These are phyloP conservation scores for Cyphomyrus plagiostoma DNA, from an alignment of 2,113 vertebrate species.

Conservation along the genomic window DNA sequence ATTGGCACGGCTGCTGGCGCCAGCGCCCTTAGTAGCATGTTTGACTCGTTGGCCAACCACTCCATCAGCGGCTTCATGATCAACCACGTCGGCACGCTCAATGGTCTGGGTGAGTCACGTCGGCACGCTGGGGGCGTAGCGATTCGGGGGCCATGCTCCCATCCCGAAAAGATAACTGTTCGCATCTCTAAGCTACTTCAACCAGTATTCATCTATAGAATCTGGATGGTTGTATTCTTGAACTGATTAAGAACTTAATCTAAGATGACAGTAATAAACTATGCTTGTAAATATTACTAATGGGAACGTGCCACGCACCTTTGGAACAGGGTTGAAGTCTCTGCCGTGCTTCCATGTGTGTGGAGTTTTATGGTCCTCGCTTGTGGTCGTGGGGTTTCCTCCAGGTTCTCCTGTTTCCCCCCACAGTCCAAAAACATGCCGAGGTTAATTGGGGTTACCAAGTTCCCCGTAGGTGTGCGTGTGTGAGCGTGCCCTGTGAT, in stretches of 20 bases:
- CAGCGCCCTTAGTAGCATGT: constrained; percentile 95
- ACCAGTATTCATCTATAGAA: neutral
- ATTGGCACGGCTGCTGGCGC: constrained; percentile 89
- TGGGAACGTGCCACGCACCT: neutral
- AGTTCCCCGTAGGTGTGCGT: neutral
- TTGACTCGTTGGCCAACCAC: constrained; percentile 93
- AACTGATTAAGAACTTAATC: neutral
- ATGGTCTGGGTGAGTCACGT: constrained; percentile 76
- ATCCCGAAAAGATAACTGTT: neutral
- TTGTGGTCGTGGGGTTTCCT: neutral
- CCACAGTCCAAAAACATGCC: neutral
- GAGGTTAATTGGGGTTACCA: neutral
- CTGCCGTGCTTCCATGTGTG: neutral
- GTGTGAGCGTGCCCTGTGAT: neutral
- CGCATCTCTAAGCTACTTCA: neutral
- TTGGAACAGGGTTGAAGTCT: neutral
- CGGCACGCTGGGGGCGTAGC: constrained; percentile 14
- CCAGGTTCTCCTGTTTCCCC: neutral
- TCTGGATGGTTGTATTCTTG: neutral
- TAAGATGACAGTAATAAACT: neutral
- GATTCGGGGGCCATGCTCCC: neutral
- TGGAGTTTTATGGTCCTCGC: neutral
- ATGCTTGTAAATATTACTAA: neutral
- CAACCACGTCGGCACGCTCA: constrained; percentile 75
- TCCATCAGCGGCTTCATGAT: constrained; percentile 91